Evolutionary conservation across 2,888 invertebrate species (phyloP), one percentile per base, ranked within the genome.

Genomic region (Eupithecia insigniata): DNA sequence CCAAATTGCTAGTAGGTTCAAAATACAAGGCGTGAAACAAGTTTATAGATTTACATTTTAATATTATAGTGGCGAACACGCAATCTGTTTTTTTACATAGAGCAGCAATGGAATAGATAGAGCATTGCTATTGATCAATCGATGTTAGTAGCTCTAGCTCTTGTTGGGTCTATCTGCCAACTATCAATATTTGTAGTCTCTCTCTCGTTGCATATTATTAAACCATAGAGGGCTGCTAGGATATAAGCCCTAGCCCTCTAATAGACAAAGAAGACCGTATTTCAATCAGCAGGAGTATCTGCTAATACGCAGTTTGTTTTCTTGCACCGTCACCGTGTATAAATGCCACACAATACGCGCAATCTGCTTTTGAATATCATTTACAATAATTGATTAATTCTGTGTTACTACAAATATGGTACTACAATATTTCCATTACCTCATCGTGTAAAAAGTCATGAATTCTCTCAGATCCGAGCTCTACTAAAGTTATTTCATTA

Each of bases 401-500:
- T 26, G 55, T 26, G 14, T 58, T 58, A 7, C 5, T 58, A 58
- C 12, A 26, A 58, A 26, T 28, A 28, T 58, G 10, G 22, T 26
- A 10, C 26, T 3, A 26, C 26, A 51, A 8, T 8, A 55, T 26
- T 55, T 55, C 55, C 55, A 28, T 58, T 58, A 58, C 12, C 26
- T 18, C 46, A 46, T 46, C 46, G 4, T 51, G 22, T 22, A 30
- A 3, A 16, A 32, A 18, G 34, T 36, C 43, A 16, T 65, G 60
- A 65, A 32, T 66, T 67, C 64, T 34, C 66, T 22, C 43, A 28
- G 30, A 34, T 58, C 36, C 55, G 28, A 61, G 61, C 61, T 62
- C 18, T 34, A 76, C 74, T 75, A 78, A 80, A 79, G 78, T 80
- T 75, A 72, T 72, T 71, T 74, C 69, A 74, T 74, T 70, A 43